phyloP scores from a whole-genome alignment of 2,797 vertebrate species.

The Tauraco hartlaubi region DNA sequence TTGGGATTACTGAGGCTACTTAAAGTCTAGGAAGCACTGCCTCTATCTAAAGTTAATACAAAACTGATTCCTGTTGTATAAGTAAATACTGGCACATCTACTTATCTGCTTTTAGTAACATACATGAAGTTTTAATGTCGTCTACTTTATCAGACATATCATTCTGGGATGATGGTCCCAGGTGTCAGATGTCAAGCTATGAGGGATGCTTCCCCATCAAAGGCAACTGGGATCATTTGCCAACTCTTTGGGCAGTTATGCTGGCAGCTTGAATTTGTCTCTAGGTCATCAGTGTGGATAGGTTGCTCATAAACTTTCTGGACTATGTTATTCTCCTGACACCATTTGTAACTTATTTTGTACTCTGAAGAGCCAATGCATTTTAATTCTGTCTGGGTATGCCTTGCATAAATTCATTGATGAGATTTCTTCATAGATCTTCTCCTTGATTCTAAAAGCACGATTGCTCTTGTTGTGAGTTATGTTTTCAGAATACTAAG shows the following conservation, averaged over 20 bases:
- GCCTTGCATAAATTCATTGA: background rate
- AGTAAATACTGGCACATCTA: background rate
- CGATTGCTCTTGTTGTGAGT: background rate
- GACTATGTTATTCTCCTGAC: background rate
- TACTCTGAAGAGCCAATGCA: slow-evolving; percentile 7
- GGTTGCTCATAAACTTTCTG: slow-evolving; percentile 32
- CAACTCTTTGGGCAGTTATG: background rate
- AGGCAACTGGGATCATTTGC: background rate
- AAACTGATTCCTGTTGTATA: background rate
- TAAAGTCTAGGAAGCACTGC: background rate
- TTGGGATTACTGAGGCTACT: background rate
- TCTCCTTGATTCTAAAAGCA: background rate
- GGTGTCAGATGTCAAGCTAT: background rate
- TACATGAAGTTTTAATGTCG: background rate
- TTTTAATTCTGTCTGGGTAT: slow-evolving; percentile 53
- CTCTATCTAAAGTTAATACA: background rate
- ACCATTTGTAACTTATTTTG: slow-evolving; percentile 46
- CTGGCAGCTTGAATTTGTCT: background rate
- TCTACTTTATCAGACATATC: background rate
- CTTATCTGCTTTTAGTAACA: background rate
- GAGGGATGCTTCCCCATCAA: background rate
- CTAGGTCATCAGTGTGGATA: slow-evolving; percentile 16
- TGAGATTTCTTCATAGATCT: background rate
- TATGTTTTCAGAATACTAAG: background rate
- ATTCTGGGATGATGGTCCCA: background rate